Percentiles rank a stretch among this genome's conserved stretches.
phyloP scores from a whole-genome alignment of 2,888 invertebrate species.

The Colostygia pectinataria region DNA sequence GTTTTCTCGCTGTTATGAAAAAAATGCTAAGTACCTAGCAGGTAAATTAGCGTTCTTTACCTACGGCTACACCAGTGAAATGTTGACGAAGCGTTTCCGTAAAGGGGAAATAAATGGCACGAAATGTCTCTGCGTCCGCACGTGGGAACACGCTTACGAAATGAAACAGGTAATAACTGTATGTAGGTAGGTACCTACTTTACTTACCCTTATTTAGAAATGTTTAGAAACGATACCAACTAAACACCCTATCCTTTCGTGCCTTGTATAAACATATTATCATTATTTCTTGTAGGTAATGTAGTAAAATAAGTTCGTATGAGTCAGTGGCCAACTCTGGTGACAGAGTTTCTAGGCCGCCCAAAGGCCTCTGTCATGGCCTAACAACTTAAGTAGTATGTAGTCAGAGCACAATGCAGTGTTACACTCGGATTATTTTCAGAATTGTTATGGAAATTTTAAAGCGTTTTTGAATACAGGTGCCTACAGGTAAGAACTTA shows the following conservation, averaged over 20 bases:
- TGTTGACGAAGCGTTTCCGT: constrained; percentile 39
- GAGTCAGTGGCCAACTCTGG: too few species aligned
- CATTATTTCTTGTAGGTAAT: too few species aligned
- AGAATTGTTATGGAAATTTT: too few species aligned
- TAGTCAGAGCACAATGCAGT: too few species aligned
- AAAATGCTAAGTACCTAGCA: constrained; percentile 29
- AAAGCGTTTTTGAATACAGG: constrained; percentile 11
- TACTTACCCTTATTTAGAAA: constrained; percentile 7
- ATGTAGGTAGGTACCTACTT: too few species aligned
- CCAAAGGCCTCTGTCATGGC: too few species aligned
- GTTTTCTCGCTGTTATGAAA: constrained; percentile 24
- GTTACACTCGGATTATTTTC: too few species aligned
- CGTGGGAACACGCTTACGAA: constrained; percentile 25
- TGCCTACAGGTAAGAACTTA: constrained; percentile 31
- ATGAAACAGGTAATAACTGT: constrained; percentile 18
- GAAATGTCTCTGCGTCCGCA: constrained; percentile 32
- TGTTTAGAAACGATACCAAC: not conserved
- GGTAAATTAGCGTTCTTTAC: constrained; percentile 28
- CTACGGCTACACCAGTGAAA: constrained; percentile 30
- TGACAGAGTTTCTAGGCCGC: too few species aligned
- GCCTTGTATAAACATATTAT: too few species aligned
- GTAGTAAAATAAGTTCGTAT: too few species aligned
- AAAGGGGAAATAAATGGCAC: constrained; percentile 40
- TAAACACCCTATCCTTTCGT: too few species aligned
- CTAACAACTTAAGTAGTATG: too few species aligned